Evolutionary conservation across 1,140 invertebrate genomes (phyloP), one percentile per base, ranked within the genome.

Genomic region (Scaptomyza hsui): DNA sequence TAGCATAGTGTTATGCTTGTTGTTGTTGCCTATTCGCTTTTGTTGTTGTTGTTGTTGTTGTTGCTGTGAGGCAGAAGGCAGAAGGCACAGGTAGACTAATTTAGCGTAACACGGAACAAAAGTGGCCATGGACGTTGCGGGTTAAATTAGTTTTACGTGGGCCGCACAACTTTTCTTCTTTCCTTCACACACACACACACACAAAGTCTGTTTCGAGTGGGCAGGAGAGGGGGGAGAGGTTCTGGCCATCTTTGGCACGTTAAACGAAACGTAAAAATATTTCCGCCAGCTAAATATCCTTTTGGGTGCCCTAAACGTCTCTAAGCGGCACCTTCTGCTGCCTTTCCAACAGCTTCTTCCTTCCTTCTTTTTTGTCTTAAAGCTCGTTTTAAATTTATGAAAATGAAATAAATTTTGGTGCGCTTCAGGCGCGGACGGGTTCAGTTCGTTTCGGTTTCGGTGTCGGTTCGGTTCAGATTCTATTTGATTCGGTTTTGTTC

Each of bases 251-350:
- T 85, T 81, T 81, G 82, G 70, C 78, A 79, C 81, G 81, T 86
- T 86, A 88, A 86, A 88, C 81, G 81, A 86, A 86, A 86, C 81
- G 81, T 86, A 86, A 86, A 86, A 86, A 76, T 86, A 81, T 86
- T 86, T 86, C 81, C 81, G 82, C 81, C 77, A 86, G 82, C 82
- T 86, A 88, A 86, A 86, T 86, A 86, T 86, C 81, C 81, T 88
- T 85, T 88, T 88, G 74, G 82, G 82, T 52, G 67, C 70, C 78
- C 82, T 80, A 71, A 85, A 76, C 73, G 76, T 69, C 78, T 72
- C 68, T 62, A 45, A 56, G 63, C 63, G 56, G 44, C 51, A 41
- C 67, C 67, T 70, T 63, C 67, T 70, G 67, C 21, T 63, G 19
- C 29, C 12, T 10, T 10, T n/a, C 35, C 10, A 12, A 3, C 59